Evolutionary conservation across 2,888 invertebrate genomes (phyloP).

Genomic region (Eristalis arbustorum): DNA sequence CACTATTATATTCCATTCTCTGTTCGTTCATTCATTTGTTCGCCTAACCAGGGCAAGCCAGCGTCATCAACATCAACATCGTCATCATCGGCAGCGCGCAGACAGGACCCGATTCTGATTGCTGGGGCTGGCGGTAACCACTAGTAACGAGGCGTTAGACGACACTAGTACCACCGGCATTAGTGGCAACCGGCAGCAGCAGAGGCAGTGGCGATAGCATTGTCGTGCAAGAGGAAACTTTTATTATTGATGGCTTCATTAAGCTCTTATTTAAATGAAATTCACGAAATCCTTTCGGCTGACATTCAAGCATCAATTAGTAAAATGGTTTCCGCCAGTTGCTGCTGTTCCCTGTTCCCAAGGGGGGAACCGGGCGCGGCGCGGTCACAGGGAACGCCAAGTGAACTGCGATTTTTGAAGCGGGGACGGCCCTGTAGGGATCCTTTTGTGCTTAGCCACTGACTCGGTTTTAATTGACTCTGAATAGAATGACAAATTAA

Average conservation of each 20-base stretch:
- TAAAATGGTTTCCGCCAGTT: conserved; percentile 68
- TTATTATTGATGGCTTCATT: conserved; percentile 75
- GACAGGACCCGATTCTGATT: background rate
- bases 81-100: conserved; percentile 56
- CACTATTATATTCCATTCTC: conserved; percentile 31
- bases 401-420: conserved; percentile 45
- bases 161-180: conserved; percentile 70
- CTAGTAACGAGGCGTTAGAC: conserved; percentile 71
- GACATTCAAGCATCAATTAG: conserved; percentile 68
- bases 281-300: conserved; percentile 62
- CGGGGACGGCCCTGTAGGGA: conserved; percentile 23
- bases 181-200: conserved; percentile 51
- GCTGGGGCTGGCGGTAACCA: conserved; percentile 17
- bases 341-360: conserved; percentile 6
- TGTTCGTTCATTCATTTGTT: conserved; percentile 27
- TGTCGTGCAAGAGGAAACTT: conserved; percentile 60
- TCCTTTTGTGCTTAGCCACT: conserved; percentile 66
- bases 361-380: background rate
- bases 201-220: conserved; percentile 68
- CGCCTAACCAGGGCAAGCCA: conserved; percentile 9
- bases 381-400: conserved; percentile 41
- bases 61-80: conserved; percentile 73
- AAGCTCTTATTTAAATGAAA: conserved; percentile 76
- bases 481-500: conserved; percentile 70
- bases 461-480: conserved; percentile 68